Evolutionary conservation across 2,797 vertebrate genomes (phyloP), one percentile per base, ranked within the genome.

Genomic region (Cephalopachus bancanus): DNA sequence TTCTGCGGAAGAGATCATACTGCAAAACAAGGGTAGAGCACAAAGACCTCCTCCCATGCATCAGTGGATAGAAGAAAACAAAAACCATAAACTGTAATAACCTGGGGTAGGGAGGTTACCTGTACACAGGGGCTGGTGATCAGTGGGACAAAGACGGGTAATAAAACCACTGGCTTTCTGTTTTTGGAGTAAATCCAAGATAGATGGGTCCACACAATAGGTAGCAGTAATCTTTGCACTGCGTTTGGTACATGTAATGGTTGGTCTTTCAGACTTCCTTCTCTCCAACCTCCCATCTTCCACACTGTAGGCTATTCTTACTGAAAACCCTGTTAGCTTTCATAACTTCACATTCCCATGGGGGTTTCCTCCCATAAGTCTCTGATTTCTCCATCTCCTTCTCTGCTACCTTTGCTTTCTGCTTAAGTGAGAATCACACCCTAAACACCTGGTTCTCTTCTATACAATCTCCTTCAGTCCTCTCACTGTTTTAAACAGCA

Each of bases 241-340:
- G 17, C 0, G 0, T 6, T 20, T 55, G 51, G 59, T 6, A 12
- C 2, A 7, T 0, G 0, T 26, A 14, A 7, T 1, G 37, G 83
- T 30, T 1, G 51, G 83, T 55, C 37, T 57, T 28, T 53, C 59
- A 62, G 59, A 9, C 11, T 53, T 51, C 26, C 20, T 12, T 83
- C 37, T 71, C 57, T 19, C 83, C 15, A 53, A 12, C 7, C 22
- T 91, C 49, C 19, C 5, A 11, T 15, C 37, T 14, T 33, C 57
- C 30, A 59, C 0, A 0, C 0, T 28, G 57, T 4, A 30, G 64
- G 64, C 78, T 26, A 9, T 16, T 28, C 51, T 78, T 59, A 60
- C 10, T 5, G 37, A 94, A 84, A 60, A n/a, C 37, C 26, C 49
- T 78, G 24, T 1, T 4, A 37, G 10, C n/a, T 37, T 44, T 67